phyloP scores from a whole-genome alignment of 2,888 invertebrate species.

The Camponotus fellah region DNA sequence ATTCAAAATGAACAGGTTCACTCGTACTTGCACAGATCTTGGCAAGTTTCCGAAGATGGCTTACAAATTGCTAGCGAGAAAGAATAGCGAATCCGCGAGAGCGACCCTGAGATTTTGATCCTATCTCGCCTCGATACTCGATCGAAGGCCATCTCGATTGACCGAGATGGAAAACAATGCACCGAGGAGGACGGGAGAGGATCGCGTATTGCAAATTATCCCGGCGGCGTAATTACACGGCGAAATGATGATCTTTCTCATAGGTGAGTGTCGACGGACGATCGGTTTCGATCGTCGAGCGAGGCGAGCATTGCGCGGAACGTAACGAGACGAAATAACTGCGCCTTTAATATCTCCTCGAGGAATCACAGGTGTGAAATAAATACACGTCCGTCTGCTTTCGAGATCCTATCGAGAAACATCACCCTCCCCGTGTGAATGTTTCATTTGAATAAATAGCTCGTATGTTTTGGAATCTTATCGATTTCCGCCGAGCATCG shows the following conservation, averaged over 20 bases:
- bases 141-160: constrained; percentile 84
- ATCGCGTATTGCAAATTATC: constrained; percentile 76
- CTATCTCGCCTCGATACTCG: constrained; percentile 80
- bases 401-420: constrained; percentile 13
- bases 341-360: constrained; percentile 25
- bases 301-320: constrained; percentile 55
- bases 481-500: background rate
- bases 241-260: constrained; percentile 75
- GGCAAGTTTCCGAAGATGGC: constrained; percentile 43
- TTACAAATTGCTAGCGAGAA: constrained; percentile 56
- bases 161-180: constrained; percentile 83
- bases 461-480: background rate
- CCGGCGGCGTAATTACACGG: constrained; percentile 77
- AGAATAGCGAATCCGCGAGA: constrained; percentile 62
- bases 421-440: background rate
- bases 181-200: constrained; percentile 66
- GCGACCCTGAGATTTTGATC: constrained; percentile 82
- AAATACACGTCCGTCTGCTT: background rate
- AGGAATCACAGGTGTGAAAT: constrained; percentile 27
- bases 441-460: constrained; percentile 25
- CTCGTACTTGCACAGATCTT: constrained; percentile 23
- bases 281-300: constrained; percentile 43
- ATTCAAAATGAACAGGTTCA: background rate
- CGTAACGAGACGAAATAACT: constrained; percentile 42
- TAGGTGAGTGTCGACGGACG: constrained; percentile 58